Conservation (phyloP, 2,888 invertebrate genomes). For the Holacanthella duospinosa region DNA sequence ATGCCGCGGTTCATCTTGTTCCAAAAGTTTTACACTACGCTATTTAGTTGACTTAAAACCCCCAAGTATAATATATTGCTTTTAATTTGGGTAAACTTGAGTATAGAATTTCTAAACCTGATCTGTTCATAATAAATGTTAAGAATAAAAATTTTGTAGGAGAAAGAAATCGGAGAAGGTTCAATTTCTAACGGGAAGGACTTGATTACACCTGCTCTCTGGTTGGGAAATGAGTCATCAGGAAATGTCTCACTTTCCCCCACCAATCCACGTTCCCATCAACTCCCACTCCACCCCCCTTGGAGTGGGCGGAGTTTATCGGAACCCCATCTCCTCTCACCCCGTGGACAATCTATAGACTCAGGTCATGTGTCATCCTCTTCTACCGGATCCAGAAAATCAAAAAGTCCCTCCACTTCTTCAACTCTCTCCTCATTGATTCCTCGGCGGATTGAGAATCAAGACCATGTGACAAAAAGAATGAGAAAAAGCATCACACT, state of each 20-base stretch:
- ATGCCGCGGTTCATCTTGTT: no score
- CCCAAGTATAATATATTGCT: no score
- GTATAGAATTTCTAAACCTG: no score
- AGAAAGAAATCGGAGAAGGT: not conserved
- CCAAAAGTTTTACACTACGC: no score
- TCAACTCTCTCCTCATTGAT: not conserved
- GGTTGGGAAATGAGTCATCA: constrained; percentile 12
- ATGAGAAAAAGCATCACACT: not conserved
- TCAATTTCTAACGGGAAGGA: constrained; percentile 14
- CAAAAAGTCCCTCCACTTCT: not conserved
- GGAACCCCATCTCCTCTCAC: no score
- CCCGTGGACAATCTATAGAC: no score
- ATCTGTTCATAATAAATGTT: no score
- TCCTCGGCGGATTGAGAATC: not conserved
- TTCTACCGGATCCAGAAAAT: not conserved
- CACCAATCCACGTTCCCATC: not conserved
- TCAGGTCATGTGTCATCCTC: not conserved
- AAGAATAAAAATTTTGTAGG: no score
- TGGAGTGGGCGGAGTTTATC: no score
- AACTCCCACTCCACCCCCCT: no score
- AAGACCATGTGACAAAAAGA: not conserved
- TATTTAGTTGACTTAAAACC: no score
- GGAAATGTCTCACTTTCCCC: not conserved
- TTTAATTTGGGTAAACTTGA: no score
- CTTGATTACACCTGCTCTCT: constrained; percentile 27